Evolutionary conservation across 2,113 vertebrate genomes (phyloP).

Genomic region (Hypanus sabinus): DNA sequence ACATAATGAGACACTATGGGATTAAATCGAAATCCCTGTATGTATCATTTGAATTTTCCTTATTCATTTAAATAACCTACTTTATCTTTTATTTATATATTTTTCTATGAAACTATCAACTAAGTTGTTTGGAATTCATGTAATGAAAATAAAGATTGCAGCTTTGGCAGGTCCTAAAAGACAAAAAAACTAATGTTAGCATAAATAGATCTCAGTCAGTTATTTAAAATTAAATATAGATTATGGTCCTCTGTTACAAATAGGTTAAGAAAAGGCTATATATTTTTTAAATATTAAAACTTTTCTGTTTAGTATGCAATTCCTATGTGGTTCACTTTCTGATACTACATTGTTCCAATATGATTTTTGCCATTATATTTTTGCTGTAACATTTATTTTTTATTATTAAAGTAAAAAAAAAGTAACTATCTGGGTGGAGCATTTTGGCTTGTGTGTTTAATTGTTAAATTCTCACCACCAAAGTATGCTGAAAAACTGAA

Average conservation of each 20-base stretch:
- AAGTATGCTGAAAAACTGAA: background rate
- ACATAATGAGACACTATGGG: constrained; percentile 28
- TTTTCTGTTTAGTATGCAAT: background rate
- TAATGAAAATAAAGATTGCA: background rate
- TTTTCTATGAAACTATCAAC: constrained; percentile 11
- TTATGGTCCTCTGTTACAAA: background rate
- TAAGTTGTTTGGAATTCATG: background rate
- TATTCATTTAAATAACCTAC: constrained; percentile 17
- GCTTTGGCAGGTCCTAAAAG: constrained; percentile 18
- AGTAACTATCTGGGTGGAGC: background rate
- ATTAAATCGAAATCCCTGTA: constrained; percentile 20
- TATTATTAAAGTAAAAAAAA: background rate
- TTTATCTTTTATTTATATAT: constrained; percentile 37
- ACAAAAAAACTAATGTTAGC: background rate
- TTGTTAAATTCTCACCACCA: background rate
- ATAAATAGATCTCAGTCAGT: background rate
- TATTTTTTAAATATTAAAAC: background rate
- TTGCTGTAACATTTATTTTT: background rate
- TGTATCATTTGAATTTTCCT: constrained; percentile 29
- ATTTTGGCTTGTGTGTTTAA: background rate
- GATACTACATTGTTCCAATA: background rate
- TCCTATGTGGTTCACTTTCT: background rate
- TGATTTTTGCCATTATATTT: background rate
- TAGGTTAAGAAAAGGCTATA: background rate
- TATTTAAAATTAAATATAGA: background rate